Percentiles rank a stretch among this genome's conserved stretches.
Evolutionary conservation across 2,113 vertebrate species (phyloP).

Genomic region (Xenopus borealis): DNA sequence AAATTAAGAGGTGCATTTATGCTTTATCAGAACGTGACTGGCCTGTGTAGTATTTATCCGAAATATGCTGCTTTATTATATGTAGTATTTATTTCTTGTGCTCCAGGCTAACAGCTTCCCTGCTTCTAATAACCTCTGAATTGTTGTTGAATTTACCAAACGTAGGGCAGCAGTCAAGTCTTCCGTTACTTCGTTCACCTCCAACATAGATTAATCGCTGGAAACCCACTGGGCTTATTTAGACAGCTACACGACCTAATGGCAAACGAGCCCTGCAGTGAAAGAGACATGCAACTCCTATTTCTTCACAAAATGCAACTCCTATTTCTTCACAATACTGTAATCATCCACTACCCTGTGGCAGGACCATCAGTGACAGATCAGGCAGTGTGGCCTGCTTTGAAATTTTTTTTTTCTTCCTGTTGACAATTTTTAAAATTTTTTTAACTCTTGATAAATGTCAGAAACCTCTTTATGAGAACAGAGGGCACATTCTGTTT

Average conservation of each 20-base stretch:
- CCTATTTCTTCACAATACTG: slow-evolving; percentile 4
- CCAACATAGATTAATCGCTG: neutral
- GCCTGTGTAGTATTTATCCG: neutral
- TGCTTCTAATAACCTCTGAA: slow-evolving; percentile 38
- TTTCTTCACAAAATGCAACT: slow-evolving; percentile 10
- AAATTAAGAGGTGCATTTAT: too few species aligned
- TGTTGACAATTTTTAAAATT: neutral
- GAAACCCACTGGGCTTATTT: slow-evolving; percentile 9
- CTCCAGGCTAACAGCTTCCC: slow-evolving; percentile 41
- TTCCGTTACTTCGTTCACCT: neutral
- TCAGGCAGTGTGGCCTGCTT: neutral
- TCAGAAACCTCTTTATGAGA: neutral
- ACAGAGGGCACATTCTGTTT: neutral
- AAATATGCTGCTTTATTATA: neutral
- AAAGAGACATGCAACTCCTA: slow-evolving; percentile 9
- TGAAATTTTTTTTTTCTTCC: neutral
- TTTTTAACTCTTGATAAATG: too few species aligned
- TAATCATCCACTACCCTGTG: neutral
- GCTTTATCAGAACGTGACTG: too few species aligned
- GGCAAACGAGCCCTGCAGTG: neutral
- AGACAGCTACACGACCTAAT: neutral
- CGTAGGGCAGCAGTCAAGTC: slow-evolving; percentile 11
- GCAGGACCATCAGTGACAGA: neutral
- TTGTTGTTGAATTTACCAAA: slow-evolving; percentile 21
- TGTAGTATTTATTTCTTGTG: slow-evolving; percentile 30